phyloP scores from a whole-genome alignment of 2,888 invertebrate genomes.

The Carpatolechia fugitivella region DNA sequence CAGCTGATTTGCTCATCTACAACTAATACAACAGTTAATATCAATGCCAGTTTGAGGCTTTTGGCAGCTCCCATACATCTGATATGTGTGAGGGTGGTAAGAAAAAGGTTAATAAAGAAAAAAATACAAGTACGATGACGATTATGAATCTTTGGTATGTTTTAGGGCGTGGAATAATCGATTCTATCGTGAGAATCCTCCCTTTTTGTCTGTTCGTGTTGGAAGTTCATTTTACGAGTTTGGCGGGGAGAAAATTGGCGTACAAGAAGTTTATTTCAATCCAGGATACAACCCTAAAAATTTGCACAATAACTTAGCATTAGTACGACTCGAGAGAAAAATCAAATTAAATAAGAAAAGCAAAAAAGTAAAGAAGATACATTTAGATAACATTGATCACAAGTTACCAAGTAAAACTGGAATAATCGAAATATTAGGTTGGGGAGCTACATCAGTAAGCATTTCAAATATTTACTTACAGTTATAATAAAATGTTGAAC shows the following conservation, averaged over 20 bases:
- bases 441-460: slow-evolving; percentile 38
- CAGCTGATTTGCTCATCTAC: no score
- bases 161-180: slow-evolving; percentile 44
- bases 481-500: no score
- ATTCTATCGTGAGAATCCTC: slow-evolving; percentile 40
- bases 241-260: slow-evolving; percentile 36
- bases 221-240: slow-evolving; percentile 36
- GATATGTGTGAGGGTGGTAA: no score
- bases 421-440: slow-evolving; percentile 39
- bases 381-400: slow-evolving; percentile 27
- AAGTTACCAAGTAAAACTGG: slow-evolving; percentile 38
- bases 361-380: slow-evolving; percentile 32
- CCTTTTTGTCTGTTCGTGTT: slow-evolving; percentile 34
- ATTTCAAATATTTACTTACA: not conserved
- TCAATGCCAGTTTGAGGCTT: no score
- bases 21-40: no score
- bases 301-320: slow-evolving; percentile 34
- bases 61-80: no score
- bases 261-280: slow-evolving; percentile 38
- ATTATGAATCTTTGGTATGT: no score
- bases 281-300: slow-evolving; percentile 36
- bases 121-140: no score
- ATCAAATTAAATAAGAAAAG: slow-evolving; percentile 27
- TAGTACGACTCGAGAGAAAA: slow-evolving; percentile 31
- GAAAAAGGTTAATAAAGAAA: no score